Percentiles rank a stretch among this genome's conserved stretches.
phyloP scores from a whole-genome alignment of 2,797 vertebrate species.

The Monodelphis domestica region DNA sequence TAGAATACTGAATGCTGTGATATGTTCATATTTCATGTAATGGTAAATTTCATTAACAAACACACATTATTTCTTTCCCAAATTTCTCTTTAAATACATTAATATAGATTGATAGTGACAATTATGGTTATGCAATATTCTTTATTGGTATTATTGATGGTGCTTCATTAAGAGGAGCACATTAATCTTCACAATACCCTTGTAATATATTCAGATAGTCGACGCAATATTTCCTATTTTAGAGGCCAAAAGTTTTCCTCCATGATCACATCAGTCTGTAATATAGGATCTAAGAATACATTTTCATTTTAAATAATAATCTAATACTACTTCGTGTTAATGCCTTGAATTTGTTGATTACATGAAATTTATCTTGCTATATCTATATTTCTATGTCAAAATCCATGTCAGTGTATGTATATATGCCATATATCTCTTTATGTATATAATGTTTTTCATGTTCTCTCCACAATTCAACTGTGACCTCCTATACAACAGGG shows the following conservation, averaged over 20 bases:
- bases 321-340: background rate
- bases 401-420: background rate
- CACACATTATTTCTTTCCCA: background rate
- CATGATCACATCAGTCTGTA: background rate
- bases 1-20: conserved; percentile 5
- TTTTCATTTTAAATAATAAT: background rate
- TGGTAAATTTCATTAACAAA: background rate
- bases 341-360: background rate
- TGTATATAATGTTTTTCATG: background rate
- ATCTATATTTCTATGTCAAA: background rate
- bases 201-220: background rate
- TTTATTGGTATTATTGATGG: background rate
- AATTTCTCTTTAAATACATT: background rate
- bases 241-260: background rate
- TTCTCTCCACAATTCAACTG: too few species aligned
- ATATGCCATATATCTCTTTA: too few species aligned
- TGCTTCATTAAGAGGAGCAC: background rate
- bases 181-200: background rate
- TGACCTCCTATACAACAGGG: background rate
- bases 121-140: background rate
- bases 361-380: background rate
- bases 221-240: background rate
- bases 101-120: background rate
- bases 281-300: conserved; percentile 1
- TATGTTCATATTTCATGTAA: background rate